A percentile compares a stretch with the other conserved stretches of the same genome.
Evolutionary conservation across 1,140 invertebrate species (phyloP).

Genomic region (Drosophila teissieri): DNA sequence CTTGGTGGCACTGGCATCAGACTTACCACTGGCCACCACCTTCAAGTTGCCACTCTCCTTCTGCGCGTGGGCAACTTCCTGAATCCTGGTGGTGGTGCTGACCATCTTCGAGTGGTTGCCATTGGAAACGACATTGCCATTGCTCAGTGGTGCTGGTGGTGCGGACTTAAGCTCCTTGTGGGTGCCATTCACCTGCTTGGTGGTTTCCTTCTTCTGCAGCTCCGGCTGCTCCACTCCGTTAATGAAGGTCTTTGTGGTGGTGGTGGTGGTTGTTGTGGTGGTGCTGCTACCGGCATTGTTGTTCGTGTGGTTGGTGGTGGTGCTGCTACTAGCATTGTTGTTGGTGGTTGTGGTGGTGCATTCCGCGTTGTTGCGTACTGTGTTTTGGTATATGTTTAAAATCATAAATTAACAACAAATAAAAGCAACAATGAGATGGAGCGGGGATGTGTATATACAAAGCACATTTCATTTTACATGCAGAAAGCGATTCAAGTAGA

Average conservation of each 20-base stretch:
- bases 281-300: constrained; percentile 13
- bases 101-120: constrained; percentile 11
- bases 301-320: constrained; percentile 15
- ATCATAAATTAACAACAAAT: background rate
- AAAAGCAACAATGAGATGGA: background rate
- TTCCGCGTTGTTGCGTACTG: constrained; percentile 62
- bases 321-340: constrained; percentile 13
- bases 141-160: constrained; percentile 21
- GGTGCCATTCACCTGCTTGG: constrained; percentile 45
- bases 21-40: constrained; percentile 50
- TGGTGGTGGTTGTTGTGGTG: constrained; percentile 35
- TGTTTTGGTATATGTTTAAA: background rate
- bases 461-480: background rate
- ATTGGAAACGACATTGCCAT: constrained; percentile 9
- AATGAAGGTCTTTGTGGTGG: constrained; percentile 34
- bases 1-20: constrained; percentile 61
- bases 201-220: constrained; percentile 5
- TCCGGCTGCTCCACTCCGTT: constrained; percentile 33
- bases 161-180: constrained; percentile 26
- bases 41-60: constrained; percentile 44
- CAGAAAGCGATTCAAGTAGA: background rate
- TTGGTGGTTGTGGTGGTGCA: constrained; percentile 31
- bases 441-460: background rate
- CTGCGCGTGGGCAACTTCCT: constrained; percentile 38
- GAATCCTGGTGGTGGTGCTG: constrained; percentile 26